Conservation (phyloP, 1,140 invertebrate genomes). For the Drosophila leontia region DNA sequence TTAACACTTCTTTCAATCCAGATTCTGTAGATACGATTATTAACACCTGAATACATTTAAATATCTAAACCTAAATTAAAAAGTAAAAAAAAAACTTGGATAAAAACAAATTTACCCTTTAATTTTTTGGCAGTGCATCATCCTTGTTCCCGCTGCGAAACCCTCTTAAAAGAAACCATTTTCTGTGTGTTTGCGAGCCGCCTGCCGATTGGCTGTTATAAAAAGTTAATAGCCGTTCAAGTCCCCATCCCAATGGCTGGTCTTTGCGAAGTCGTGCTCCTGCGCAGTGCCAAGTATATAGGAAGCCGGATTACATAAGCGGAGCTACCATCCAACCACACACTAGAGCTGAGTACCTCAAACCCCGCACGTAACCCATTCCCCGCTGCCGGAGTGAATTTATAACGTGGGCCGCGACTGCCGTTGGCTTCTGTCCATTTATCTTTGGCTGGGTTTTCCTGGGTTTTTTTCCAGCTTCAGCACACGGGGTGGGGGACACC, state of each 20-base stretch:
- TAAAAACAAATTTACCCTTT: too few species aligned
- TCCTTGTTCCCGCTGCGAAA: constrained; percentile 3
- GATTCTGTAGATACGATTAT: background rate
- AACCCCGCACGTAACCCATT: constrained; percentile 9
- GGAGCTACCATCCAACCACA: constrained; percentile 57
- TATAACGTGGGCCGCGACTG: constrained; percentile 62
- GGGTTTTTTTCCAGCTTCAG: constrained; percentile 24
- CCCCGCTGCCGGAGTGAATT: constrained; percentile 44
- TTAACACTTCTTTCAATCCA: background rate
- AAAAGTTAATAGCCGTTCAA: constrained; percentile 40
- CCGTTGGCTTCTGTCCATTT: constrained; percentile 82
- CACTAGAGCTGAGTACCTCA: constrained; percentile 25
- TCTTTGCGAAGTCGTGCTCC: constrained; percentile 46
- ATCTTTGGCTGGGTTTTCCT: constrained; percentile 60
- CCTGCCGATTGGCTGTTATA: constrained; percentile 68
- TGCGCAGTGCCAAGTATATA: constrained; percentile 71
- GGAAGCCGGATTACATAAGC: constrained; percentile 51
- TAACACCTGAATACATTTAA: background rate
- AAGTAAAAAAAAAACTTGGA: background rate
- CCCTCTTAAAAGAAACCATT: constrained; percentile 56
- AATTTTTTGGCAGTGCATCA: constrained; percentile 39
- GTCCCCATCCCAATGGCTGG: constrained; percentile 14
- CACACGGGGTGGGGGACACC: constrained; percentile 5
- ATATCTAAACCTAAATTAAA: background rate
- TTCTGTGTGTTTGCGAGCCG: constrained; percentile 46